Percentiles rank a stretch among this genome's conserved stretches.
Conservation (phyloP, 2,113 vertebrate genomes). For the Procavia capensis region DNA sequence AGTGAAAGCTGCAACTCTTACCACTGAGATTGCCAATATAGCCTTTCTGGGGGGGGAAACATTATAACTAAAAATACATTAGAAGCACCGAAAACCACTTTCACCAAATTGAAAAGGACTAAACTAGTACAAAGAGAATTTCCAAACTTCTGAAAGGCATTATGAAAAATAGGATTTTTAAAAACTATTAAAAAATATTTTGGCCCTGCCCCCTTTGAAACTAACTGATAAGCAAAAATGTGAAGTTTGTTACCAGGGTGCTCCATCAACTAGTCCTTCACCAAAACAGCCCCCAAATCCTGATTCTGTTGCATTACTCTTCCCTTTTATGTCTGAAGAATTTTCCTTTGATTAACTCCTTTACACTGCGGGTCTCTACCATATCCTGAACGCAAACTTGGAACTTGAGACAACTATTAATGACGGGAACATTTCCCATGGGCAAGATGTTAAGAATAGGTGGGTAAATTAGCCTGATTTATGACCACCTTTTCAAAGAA, state of each 20-base stretch:
- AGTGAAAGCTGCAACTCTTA: background rate
- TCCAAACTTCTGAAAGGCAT: conserved; percentile 74
- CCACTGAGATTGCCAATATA: background rate
- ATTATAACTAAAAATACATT: conserved; percentile 14
- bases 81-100: conserved; percentile 5
- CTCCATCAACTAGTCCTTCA: conserved; percentile 39
- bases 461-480: background rate
- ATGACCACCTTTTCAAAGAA: background rate
- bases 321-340: conserved; percentile 72
- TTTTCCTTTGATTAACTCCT: conserved; percentile 74
- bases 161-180: conserved; percentile 60
- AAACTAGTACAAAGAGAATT: conserved; percentile 68
- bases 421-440: background rate
- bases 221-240: conserved; percentile 66
- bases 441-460: background rate
- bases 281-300: conserved; percentile 29
- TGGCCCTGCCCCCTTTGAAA: conserved; percentile 64
- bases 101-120: conserved; percentile 71
- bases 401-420: background rate
- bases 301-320: conserved; percentile 38
- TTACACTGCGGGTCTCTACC: background rate
- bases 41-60: background rate
- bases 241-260: background rate
- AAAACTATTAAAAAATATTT: conserved; percentile 39
- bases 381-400: background rate